Conservation (phyloP, 2,113 vertebrate species). For the Stigmatopora argus region DNA sequence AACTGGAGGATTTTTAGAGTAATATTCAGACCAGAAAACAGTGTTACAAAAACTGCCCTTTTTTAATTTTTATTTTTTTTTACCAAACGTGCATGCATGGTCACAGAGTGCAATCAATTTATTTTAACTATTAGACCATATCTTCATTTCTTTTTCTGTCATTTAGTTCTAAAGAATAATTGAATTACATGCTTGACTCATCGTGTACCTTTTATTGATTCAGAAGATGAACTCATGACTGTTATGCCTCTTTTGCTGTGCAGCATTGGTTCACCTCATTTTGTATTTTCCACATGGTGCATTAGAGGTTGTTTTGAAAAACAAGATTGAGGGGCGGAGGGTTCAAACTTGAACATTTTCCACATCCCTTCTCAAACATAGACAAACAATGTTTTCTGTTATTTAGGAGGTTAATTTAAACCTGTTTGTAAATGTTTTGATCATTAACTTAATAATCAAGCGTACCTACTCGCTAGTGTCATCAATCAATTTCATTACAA, state of each 20-base stretch:
- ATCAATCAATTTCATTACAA: background rate
- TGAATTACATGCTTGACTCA: slow-evolving; percentile 7
- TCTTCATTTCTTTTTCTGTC: background rate
- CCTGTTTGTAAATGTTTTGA: background rate
- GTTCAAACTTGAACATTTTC: background rate
- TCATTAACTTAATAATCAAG: background rate
- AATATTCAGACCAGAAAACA: background rate
- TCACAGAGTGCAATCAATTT: background rate
- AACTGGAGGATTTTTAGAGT: background rate
- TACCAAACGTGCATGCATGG: background rate
- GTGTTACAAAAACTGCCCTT: background rate
- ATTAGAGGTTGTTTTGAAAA: slow-evolving; percentile 23
- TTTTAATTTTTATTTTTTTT: no score
- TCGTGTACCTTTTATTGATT: background rate
- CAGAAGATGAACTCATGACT: slow-evolving; percentile 1
- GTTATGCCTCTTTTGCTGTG: slow-evolving; percentile 1
- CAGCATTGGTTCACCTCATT: slow-evolving; percentile 1
- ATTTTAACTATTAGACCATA: background rate
- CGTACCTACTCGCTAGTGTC: background rate
- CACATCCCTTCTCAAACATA: background rate
- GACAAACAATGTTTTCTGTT: background rate
- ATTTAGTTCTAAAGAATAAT: background rate
- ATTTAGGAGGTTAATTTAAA: background rate
- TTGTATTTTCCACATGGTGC: slow-evolving; percentile 3
- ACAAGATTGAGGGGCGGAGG: background rate